Conservation (phyloP, 37 sponge, comb jelly and placozoan genomes). For the Petrosia ficiformis region DNA sequence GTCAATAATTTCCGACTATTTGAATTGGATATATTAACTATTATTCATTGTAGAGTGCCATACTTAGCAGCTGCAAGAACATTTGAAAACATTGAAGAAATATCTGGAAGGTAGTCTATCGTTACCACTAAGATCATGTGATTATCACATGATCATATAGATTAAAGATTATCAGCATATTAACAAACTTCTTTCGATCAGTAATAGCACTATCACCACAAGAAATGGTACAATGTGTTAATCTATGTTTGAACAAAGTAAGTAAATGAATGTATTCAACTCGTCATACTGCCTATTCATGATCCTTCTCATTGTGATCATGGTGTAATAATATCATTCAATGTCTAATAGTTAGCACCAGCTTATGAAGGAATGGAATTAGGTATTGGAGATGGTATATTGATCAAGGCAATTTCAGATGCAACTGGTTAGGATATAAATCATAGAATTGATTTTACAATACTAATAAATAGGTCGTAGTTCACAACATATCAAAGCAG, state of each 20-base stretch:
- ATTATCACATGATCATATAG: slow-evolving; percentile 4
- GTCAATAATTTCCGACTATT: slow-evolving; percentile 20
- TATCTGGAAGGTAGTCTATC: slow-evolving; percentile 34
- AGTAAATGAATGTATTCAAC: neutral
- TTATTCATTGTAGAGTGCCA: slow-evolving; percentile 46
- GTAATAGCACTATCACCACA: slow-evolving; percentile 89
- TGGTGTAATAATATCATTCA: neutral
- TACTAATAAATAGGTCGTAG: slow-evolving; percentile 46
- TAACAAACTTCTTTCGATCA: slow-evolving; percentile 93
- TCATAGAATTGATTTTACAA: neutral
- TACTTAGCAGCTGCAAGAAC: slow-evolving; percentile 82
- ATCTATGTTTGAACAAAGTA: slow-evolving; percentile 95
- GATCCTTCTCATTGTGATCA: neutral
- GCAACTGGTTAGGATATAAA: slow-evolving; percentile 55
- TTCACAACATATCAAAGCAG: slow-evolving; percentile 74
- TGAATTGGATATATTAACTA: neutral
- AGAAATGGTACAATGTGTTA: slow-evolving; percentile 80
- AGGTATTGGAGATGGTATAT: slow-evolving; percentile 84
- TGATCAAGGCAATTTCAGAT: slow-evolving; percentile 83
- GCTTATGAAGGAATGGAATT: slow-evolving; percentile 93
- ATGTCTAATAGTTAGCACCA: slow-evolving; percentile 69
- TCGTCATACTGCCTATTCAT: neutral
- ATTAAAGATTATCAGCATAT: slow-evolving; percentile 33
- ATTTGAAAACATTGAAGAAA: slow-evolving; percentile 70
- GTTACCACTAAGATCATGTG: neutral